Evolutionary conservation across 1,140 invertebrate genomes (phyloP).

Genomic region (Panagrolaimus sp.): DNA sequence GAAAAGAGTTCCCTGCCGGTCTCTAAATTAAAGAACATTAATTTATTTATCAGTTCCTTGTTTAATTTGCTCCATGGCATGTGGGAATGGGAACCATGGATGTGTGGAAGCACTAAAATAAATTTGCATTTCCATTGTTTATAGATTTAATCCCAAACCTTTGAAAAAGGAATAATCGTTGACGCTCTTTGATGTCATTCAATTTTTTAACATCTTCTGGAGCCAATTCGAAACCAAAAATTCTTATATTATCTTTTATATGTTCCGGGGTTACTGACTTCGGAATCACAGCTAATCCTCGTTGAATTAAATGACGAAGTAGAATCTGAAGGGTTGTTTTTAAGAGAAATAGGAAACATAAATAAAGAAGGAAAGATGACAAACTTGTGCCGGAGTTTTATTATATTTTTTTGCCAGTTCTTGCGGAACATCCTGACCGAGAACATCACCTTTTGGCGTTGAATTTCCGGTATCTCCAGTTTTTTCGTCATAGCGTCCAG

Average conservation of each 20-base stretch:
- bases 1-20: too few species aligned
- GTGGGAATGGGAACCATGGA: not conserved
- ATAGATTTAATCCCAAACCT: not conserved
- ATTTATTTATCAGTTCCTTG: too few species aligned
- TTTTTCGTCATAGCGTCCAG: too few species aligned
- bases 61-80: too few species aligned
- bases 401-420: constrained; percentile 65
- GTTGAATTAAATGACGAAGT: constrained; percentile 18
- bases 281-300: constrained; percentile 59
- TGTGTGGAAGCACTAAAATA: not conserved
- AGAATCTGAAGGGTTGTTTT: constrained; percentile 62
- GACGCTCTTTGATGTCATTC: not conserved
- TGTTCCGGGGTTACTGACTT: constrained; percentile 45
- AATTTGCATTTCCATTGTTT: not conserved
- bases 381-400: constrained; percentile 67
- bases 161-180: not conserved
- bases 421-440: not conserved
- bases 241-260: not conserved
- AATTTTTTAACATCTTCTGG: not conserved
- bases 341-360: too few species aligned
- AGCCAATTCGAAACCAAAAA: constrained; percentile 16
- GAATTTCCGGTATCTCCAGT: constrained; percentile 60
- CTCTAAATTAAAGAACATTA: too few species aligned
- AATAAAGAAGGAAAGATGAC: too few species aligned
- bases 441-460: too few species aligned